phyloP scores from a whole-genome alignment of 2,888 invertebrate genomes.

The Eilema sororculum region DNA sequence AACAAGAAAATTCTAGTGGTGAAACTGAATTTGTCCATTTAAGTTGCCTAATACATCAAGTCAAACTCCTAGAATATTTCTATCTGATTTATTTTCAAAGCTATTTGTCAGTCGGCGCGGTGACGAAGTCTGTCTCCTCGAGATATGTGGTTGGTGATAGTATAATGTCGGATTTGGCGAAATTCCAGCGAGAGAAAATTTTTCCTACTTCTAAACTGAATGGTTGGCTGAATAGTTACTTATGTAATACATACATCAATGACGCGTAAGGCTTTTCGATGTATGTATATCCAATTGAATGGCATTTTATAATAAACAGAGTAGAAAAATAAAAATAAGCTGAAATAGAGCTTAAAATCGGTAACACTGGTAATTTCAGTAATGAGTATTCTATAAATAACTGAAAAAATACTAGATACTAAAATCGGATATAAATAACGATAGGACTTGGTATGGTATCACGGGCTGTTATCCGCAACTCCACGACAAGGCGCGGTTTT shows the following conservation, averaged over 20 bases:
- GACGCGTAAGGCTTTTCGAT: not conserved
- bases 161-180: slow-evolving; percentile 5
- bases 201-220: not conserved
- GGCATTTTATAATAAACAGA: not conserved
- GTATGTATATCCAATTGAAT: not conserved
- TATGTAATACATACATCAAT: not conserved
- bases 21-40: not conserved
- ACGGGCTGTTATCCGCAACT: too few species aligned
- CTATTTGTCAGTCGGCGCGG: slow-evolving; percentile 1
- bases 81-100: not conserved
- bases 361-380: too few species aligned
- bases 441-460: too few species aligned
- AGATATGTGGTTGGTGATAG: slow-evolving; percentile 5
- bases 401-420: too few species aligned
- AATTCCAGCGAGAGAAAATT: not conserved
- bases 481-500: too few species aligned
- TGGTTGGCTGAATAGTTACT: not conserved
- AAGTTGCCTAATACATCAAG: slow-evolving; percentile 4
- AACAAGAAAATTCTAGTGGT: slow-evolving; percentile 4
- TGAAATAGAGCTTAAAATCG: too few species aligned
- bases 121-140: not conserved
- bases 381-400: too few species aligned
- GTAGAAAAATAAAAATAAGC: too few species aligned
- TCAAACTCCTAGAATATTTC: not conserved
- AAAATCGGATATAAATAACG: too few species aligned